Percentiles rank a stretch among this genome's conserved stretches.
These are phyloP conservation scores for Eucera pruinosa DNA, from an alignment of 2,888 invertebrate genomes.

Conservation along the genomic window DNA sequence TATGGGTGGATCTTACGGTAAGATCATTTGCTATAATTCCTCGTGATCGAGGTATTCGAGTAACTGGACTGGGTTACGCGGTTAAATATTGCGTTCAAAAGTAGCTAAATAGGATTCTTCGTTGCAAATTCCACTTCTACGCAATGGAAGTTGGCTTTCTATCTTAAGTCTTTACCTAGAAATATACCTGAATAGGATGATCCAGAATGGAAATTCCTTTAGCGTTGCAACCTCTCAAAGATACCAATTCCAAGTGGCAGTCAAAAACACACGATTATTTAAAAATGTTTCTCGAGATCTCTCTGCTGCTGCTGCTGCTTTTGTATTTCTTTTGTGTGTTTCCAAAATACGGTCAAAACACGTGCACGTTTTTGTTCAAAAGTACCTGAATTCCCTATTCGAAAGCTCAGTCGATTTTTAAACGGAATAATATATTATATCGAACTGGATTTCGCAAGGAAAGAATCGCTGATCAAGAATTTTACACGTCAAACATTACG, in stretches of 20 bases:
- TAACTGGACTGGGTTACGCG: slow-evolving; percentile 3
- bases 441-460: slow-evolving; percentile 39
- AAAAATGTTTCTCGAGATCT: slow-evolving; percentile 16
- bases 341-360: slow-evolving; percentile 10
- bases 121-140: slow-evolving; percentile 15
- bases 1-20: background rate
- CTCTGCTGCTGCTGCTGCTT: background rate
- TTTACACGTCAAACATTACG: background rate
- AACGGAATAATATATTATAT: slow-evolving; percentile 50
- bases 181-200: slow-evolving; percentile 37
- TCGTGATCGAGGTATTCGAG: slow-evolving; percentile 6
- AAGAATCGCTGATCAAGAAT: slow-evolving; percentile 9
- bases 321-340: background rate
- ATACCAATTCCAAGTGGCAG: slow-evolving; percentile 37
- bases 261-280: slow-evolving; percentile 7
- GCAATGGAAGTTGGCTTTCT: slow-evolving; percentile 23
- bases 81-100: slow-evolving; percentile 9
- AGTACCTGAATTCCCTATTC: slow-evolving; percentile 47
- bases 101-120: slow-evolving; percentile 32
- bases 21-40: slow-evolving; percentile 7
- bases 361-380: slow-evolving; percentile 14
- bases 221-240: slow-evolving; percentile 17
- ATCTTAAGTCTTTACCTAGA: slow-evolving; percentile 32
- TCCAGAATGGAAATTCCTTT: slow-evolving; percentile 24
- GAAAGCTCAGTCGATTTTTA: slow-evolving; percentile 58